These are phyloP conservation scores for Macquaria australasica DNA, from an alignment of 2,113 vertebrate genomes.

Conservation along the genomic window DNA sequence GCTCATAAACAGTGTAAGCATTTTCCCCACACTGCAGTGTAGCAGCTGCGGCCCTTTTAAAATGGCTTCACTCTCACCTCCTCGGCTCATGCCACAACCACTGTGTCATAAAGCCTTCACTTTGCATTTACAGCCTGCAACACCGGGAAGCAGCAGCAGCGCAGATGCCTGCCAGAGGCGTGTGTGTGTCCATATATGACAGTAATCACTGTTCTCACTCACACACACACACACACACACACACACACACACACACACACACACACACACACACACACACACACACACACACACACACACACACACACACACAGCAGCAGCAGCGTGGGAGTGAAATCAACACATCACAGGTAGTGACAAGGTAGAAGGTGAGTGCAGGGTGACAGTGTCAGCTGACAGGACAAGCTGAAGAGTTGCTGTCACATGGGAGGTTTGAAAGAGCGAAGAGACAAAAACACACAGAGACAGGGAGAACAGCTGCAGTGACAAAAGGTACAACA, in stretches of 20 bases:
- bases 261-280: not conserved
- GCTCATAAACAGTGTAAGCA: slow-evolving; percentile 14
- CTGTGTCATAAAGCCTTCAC: slow-evolving; percentile 62
- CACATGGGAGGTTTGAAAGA: slow-evolving; percentile 20
- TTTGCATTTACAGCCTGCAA: slow-evolving; percentile 52
- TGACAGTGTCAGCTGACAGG: slow-evolving; percentile 35
- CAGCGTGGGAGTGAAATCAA: slow-evolving; percentile 25
- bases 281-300: not conserved
- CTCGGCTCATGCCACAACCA: slow-evolving; percentile 43
- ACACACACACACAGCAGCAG: not conserved
- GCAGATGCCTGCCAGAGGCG: slow-evolving; percentile 47
- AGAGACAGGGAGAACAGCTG: not conserved
- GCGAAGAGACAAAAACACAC: not conserved
- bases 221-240: slow-evolving; percentile 1
- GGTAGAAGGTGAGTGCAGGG: slow-evolving; percentile 58
- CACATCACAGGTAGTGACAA: slow-evolving; percentile 56
- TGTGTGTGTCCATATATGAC: not conserved
- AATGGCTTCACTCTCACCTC: slow-evolving; percentile 45
- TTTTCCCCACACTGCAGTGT: not conserved
- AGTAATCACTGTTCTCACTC: not conserved
- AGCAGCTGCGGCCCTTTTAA: slow-evolving; percentile 44
- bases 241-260: not conserved
- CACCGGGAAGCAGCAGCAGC: slow-evolving; percentile 34
- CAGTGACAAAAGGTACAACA: slow-evolving; percentile 30
- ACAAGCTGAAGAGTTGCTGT: slow-evolving; percentile 36